A percentile compares a stretch with the other conserved stretches of the same genome.
phyloP scores from a whole-genome alignment of 2,797 vertebrate species.

The Lepus townsendii region DNA sequence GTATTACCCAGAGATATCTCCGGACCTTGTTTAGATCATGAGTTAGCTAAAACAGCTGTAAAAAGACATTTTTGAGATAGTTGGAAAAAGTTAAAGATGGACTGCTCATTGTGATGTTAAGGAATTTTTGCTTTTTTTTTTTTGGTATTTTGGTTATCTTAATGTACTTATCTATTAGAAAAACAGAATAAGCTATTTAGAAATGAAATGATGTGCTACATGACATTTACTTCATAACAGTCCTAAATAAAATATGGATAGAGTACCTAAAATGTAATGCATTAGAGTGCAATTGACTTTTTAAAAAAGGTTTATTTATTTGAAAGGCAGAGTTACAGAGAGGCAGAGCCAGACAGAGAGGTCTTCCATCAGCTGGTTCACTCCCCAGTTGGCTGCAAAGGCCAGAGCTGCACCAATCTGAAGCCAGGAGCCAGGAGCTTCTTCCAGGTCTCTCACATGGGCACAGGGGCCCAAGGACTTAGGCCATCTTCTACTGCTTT shows the following conservation, averaged over 20 bases:
- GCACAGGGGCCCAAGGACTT: no score
- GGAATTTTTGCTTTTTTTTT: neutral
- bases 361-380: no score
- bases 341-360: no score
- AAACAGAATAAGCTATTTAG: neutral
- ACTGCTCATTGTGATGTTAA: neutral
- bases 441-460: no score
- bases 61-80: neutral
- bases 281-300: no score
- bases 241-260: neutral
- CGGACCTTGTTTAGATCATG: neutral
- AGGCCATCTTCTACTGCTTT: no score
- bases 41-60: neutral
- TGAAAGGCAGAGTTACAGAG: no score
- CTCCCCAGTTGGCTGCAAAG: no score
- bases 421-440: no score
- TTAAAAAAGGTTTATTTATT: no score
- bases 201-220: neutral
- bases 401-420: no score
- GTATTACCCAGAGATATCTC: neutral
- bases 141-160: neutral
- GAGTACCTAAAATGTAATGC: no score
- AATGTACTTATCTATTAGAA: neutral
- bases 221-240: slow-evolving; percentile 22
- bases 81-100: neutral